Conservation (phyloP, 2,888 invertebrate genomes). For the Eilema depressum region DNA sequence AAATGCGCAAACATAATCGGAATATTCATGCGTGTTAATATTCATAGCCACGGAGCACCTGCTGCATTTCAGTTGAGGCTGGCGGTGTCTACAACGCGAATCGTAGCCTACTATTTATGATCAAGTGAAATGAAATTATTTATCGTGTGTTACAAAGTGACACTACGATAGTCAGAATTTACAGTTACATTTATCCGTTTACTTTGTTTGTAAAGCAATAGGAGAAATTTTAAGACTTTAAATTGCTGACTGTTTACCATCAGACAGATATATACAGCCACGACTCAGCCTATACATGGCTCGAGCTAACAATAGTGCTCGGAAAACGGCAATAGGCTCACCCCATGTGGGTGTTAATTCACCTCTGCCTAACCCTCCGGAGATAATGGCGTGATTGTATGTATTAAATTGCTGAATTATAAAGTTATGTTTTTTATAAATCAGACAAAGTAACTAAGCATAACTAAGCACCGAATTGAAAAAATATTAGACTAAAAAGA, state of each 20-base stretch:
- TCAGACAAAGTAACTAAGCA: not conserved
- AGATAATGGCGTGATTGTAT: no score
- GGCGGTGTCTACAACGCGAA: slow-evolving; percentile 39
- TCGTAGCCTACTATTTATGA: slow-evolving; percentile 3
- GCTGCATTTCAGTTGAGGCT: slow-evolving; percentile 66
- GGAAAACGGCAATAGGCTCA: no score
- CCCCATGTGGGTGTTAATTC: no score
- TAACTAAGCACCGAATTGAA: not conserved
- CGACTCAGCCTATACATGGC: no score
- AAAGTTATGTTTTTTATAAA: not conserved
- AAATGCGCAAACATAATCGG: slow-evolving; percentile 78
- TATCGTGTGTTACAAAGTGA: not conserved
- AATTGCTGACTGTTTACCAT: no score
- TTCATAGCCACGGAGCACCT: slow-evolving; percentile 76
- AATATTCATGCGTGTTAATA: slow-evolving; percentile 84
- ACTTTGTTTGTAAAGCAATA: no score
- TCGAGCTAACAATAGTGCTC: no score
- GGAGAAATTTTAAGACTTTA: no score
- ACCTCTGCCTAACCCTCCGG: no score
- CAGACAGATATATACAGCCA: no score
- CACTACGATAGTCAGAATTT: no score
- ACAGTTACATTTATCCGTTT: not conserved
- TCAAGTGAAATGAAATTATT: not conserved
- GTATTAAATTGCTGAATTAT: no score
- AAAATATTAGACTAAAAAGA: not conserved